Evolutionary conservation across 35 echinoderm and acorn worm species (phyloP), one percentile per base, ranked within the genome.

Genomic region (Hemicentrotus pulcherrimus): DNA sequence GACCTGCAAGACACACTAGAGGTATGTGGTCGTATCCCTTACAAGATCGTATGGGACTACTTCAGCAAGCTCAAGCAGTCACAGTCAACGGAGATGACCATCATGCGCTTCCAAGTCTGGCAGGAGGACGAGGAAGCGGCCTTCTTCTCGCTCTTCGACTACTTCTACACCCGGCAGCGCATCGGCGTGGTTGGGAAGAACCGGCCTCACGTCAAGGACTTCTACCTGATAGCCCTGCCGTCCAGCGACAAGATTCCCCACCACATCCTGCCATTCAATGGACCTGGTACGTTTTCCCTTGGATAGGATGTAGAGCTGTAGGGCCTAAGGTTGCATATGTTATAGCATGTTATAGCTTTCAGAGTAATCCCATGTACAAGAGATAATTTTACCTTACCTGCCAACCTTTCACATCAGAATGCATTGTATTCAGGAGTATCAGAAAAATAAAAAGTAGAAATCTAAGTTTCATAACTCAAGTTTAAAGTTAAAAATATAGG

Each of bases 161-260:
- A 99, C 85, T 99, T 99, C 94, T 95, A 95, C 78, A 98, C 31
- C 22, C 97, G 98, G 11, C 93, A 99, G 86, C 96, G 98, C 18
- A 97, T 97, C 31, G 98, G 98, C 15, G 98, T 99, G 28, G 95
- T 99, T 9, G 98, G 98, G 11, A 98, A 97, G 31, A 95, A 95
- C 58, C 86, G 61, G 60, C 94, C 88, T 22, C 96, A 97, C 22
- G 94, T 99, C 22, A 99, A 99, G 93, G 98, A 99, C 86, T 97
- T 99, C 88, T 99, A 99, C 94, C 94, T 99, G 28, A 87, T 99
- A 46, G 96, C 98, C 14, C 91, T 99, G 61, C 94, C 97, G 15
- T 96, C 98, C 0, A 95, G 95, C 31, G 96, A 96, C 6, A 48
- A 86, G 14, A 78, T 99, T 2, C 98, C 97, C 0, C 28, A 32